Evolutionary conservation across 2,797 vertebrate genomes (phyloP), one percentile per base, ranked within the genome.

Genomic region (Coracias cyanogaster): DNA sequence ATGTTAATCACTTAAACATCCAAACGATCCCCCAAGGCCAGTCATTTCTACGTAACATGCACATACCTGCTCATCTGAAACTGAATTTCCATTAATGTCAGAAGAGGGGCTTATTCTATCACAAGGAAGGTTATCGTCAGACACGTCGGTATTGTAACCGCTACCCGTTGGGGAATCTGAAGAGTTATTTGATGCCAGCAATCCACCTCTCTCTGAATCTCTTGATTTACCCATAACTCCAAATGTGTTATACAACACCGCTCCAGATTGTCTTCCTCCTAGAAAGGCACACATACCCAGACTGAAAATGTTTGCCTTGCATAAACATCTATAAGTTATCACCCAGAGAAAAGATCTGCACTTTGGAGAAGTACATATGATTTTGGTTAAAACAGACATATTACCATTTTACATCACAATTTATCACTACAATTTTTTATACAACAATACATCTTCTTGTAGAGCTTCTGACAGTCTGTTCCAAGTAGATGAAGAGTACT

Each of bases 261-360:
- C 99, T 70, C 99, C 99, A 28, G 99, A 99, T 80, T 99, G 99
- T 71, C 99, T 99, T 85, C 99, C 99, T 41, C 99, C 99, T 99
- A 90, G 26, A 48, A 95, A 95, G 94, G 81, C 35, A 83, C 31
- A 66, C 15, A 62, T 21, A 58, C 48, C 64, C 61, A 77, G 61
- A 81, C 28, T 25, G 45, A 28, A 35, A 91, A 89, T 6, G 15
- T 21, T 65, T 57, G 70, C 33, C 52, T 6, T 28, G 19, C 14
- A 12, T 33, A 29, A 55, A 88, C 2, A 66, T 22, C 21, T 74
- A 0, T 18, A 66, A 46, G 3, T 31, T 67, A 12, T 1, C 7
- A 18, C 28, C 22, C 65, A 31, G 0, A 29, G 16, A 65, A 49
- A 54, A 89, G 15, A 49, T 22, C 26, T 13, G 25, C 15, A 55